Base-by-base conservation (phyloP, 2,113 vertebrate species). In the Diadophis punctatus region DNA sequence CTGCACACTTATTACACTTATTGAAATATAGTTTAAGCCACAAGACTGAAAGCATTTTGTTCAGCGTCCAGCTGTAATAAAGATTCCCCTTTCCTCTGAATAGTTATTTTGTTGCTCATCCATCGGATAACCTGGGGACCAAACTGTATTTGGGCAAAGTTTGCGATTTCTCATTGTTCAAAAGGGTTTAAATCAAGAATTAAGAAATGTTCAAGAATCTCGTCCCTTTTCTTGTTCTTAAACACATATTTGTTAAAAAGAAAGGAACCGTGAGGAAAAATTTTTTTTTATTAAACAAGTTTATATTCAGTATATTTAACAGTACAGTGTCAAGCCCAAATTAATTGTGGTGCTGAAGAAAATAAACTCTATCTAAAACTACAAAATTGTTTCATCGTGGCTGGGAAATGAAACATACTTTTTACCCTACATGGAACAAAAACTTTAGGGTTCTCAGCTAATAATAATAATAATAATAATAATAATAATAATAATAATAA, bases 61-160 rank as follows among this genome's bases (percentile, higher is more conserved):
- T 96, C 95, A 96, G 95, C 91, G 92, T 94, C 93, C 95, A 93
- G 92, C 93, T 96, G 93, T 94, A 96, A 96, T 93, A 89, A 96
- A 91, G 0, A 0, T 58, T 95, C 92, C 48, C 55, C 16, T 7
- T 52, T 34, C 2, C 23, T 39, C 23, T 23, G 6, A 95, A 95
- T 95, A 95, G 96, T 95, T 96, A 95, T 96, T 97, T 95, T 95
- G 95, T 93, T 55, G 93, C 95, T 97, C 96, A 96, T 97, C 95
- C 80, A 0, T 86, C 91, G 91, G 95, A 95, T 97, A 96, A 96
- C 91, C 94, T 94, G 68, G 93, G 92, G 90, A 96, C 93, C 93
- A 90, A 91, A 94, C 87, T 91, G 60, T 96, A 95, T 96, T 95
- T 96, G 93, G 96, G 93, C 92, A 94, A 91, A 88, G 93, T 89